Percentiles rank a stretch among this genome's conserved stretches.
These are phyloP conservation scores for Tetropium fuscum DNA, from an alignment of 2,888 invertebrate species.

Conservation along the genomic window DNA sequence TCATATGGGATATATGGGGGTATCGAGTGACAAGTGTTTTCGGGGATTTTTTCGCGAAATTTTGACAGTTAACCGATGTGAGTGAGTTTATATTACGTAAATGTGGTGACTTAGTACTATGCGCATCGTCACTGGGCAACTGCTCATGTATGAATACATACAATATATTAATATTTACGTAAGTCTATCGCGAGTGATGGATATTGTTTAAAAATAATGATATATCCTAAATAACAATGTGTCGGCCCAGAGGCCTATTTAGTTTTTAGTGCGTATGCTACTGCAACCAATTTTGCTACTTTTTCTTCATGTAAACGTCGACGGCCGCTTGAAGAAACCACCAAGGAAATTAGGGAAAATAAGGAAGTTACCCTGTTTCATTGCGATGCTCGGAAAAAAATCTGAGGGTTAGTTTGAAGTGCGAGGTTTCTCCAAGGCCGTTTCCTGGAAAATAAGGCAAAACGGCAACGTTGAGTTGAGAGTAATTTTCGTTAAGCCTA, in stretches of 20 bases:
- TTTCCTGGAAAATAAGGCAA: conserved; percentile 26
- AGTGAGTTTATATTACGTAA: conserved; percentile 51
- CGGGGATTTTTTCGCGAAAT: conserved; percentile 14
- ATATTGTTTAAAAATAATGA: conserved; percentile 62
- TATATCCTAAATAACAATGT: conserved; percentile 63
- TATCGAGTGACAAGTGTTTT: neutral
- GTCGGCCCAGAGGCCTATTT: conserved; percentile 47
- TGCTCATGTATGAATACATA: conserved; percentile 57
- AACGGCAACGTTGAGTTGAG: conserved; percentile 54
- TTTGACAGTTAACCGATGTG: conserved; percentile 48
- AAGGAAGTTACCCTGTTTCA: neutral
- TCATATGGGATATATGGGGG: neutral
- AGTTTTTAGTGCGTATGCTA: conserved; percentile 58
- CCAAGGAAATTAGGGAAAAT: conserved; percentile 12
- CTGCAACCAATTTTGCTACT: conserved; percentile 55
- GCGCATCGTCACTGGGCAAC: conserved; percentile 58
- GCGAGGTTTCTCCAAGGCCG: conserved; percentile 28
- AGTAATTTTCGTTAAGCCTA: conserved; percentile 53
- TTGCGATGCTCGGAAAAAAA: neutral
- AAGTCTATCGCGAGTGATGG: conserved; percentile 62
- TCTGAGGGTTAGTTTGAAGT: neutral
- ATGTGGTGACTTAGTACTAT: conserved; percentile 54
- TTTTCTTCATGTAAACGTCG: conserved; percentile 32
- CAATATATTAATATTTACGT: conserved; percentile 58
- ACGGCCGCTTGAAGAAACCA: conserved; percentile 16